Evolutionary conservation across 2,797 vertebrate species (phyloP).

Genomic region (Pelobates cultripes): DNA sequence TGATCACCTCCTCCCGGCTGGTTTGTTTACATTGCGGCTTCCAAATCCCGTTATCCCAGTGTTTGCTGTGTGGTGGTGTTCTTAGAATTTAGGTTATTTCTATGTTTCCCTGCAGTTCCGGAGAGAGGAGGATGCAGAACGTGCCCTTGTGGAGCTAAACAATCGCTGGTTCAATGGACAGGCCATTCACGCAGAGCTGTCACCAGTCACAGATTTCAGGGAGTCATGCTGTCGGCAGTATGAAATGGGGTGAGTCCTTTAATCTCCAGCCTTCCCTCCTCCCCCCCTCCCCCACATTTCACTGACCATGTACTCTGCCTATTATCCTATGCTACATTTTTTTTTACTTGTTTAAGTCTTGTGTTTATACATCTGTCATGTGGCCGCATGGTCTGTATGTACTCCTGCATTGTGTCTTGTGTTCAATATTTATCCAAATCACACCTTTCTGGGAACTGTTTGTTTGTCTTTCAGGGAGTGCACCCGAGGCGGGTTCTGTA

Average conservation of each 20-base stretch:
- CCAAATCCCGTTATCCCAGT: no score
- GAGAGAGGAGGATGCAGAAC: constrained; percentile 60
- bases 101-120: constrained; percentile 49
- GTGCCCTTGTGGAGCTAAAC: constrained; percentile 59
- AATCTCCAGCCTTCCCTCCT: not conserved
- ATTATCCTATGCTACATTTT: no score
- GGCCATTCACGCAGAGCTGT: constrained; percentile 61
- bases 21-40: no score
- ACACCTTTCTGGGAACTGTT: not conserved
- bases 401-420: no score
- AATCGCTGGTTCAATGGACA: constrained; percentile 63
- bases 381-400: no score
- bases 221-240: constrained; percentile 64
- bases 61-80: no score
- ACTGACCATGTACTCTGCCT: no score
- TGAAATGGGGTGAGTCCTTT: constrained; percentile 60
- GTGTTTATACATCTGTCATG: no score
- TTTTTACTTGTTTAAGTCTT: no score
- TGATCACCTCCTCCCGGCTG: not conserved
- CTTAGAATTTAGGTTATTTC: no score
- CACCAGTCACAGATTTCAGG: constrained; percentile 63
- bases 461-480: constrained; percentile 54
- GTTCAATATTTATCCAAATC: no score
- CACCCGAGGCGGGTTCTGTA: constrained; percentile 60
- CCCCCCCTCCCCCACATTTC: not conserved